A percentile compares a stretch with the other conserved stretches of the same genome.
Conservation (phyloP, 1,140 invertebrate genomes). For the Zaprionus ghesquierei region DNA sequence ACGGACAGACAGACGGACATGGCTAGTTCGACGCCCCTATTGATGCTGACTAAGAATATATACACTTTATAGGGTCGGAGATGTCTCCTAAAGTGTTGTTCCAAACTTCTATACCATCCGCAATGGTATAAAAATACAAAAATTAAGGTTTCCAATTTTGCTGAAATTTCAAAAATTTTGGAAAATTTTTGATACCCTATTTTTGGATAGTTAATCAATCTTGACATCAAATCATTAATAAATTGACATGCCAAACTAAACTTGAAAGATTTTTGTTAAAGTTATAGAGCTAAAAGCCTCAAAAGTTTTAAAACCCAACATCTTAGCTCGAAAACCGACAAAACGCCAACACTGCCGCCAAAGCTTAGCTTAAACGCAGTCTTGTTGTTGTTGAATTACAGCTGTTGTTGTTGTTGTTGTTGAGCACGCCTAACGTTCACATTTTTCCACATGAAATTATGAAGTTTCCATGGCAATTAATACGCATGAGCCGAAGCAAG, state of each 20-base stretch:
- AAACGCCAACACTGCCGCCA: not conserved
- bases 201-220: too few species aligned
- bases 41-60: too few species aligned
- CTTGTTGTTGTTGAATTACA: conserved; percentile 62
- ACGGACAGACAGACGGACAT: too few species aligned
- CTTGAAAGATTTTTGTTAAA: not conserved
- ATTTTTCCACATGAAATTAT: conserved; percentile 80
- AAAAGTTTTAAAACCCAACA: too few species aligned
- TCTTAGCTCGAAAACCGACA: not conserved
- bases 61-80: too few species aligned
- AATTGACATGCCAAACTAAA: not conserved
- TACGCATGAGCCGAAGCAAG: conserved; percentile 66
- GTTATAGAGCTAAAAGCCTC: too few species aligned
- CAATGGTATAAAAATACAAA: too few species aligned
- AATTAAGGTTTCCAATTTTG: not conserved
- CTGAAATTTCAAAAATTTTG: not conserved
- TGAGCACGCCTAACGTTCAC: conserved; percentile 68
- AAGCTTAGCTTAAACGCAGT: conserved; percentile 36
- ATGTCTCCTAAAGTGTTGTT: too few species aligned
- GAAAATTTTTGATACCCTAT: not conserved
- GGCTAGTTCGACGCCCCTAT: too few species aligned
- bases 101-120: too few species aligned
- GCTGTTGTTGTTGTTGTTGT: conserved; percentile 21
- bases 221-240: too few species aligned
- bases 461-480: conserved; percentile 78